A percentile compares a stretch with the other conserved stretches of the same genome.
These are phyloP conservation scores for Otolemur crassicaudatus DNA, from an alignment of 2,797 vertebrate species.

Conservation along the genomic window DNA sequence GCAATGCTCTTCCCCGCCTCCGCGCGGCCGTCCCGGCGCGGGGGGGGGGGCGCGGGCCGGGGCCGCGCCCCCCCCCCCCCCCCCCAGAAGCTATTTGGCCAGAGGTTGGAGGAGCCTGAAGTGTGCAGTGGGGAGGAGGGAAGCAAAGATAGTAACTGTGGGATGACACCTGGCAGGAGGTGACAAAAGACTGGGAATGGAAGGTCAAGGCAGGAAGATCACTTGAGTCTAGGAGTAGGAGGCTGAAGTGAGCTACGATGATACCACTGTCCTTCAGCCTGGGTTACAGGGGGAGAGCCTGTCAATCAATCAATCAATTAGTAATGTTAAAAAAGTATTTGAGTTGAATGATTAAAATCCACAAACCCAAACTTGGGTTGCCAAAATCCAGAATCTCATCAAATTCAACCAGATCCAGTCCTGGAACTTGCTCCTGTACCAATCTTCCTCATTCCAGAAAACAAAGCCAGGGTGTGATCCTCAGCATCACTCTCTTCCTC, in stretches of 20 bases:
- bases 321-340: not conserved
- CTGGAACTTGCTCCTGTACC: not conserved
- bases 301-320: not conserved
- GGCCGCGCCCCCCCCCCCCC: too few species aligned
- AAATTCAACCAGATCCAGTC: not conserved
- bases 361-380: not conserved
- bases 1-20: too few species aligned
- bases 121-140: fast-evolving
- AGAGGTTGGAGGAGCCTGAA: not conserved
- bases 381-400: not conserved
- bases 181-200: not conserved
- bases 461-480: not conserved
- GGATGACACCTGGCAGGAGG: not conserved
- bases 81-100: not conserved
- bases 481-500: not conserved
- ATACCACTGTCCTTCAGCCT: not conserved
- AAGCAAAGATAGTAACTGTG: not conserved
- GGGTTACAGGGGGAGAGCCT: not conserved
- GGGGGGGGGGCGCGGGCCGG: too few species aligned
- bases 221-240: not conserved
- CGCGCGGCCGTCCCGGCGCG: too few species aligned
- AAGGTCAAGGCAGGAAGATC: not conserved
- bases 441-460: not conserved
- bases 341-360: not conserved
- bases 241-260: not conserved